Evolutionary conservation across 2,113 vertebrate species (phyloP).

Genomic region (Philantomba maxwellii): DNA sequence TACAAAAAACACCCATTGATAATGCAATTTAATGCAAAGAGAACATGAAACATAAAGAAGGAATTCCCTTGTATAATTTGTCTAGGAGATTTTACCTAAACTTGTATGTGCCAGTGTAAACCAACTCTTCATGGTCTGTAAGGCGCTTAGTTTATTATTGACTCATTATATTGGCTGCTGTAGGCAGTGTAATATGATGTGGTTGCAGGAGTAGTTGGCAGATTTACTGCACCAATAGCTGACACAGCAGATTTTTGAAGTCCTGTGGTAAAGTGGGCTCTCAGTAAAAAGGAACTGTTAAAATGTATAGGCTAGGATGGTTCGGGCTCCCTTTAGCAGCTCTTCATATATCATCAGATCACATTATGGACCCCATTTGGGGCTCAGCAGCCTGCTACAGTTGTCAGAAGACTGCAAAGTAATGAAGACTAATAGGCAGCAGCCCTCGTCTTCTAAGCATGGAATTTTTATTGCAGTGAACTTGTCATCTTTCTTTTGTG

Average conservation of each 20-base stretch:
- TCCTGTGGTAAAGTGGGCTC: slow-evolving; percentile 87
- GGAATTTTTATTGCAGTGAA: slow-evolving; percentile 91
- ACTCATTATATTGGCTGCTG: slow-evolving; percentile 85
- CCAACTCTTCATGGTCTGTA: slow-evolving; percentile 78
- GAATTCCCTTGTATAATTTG: slow-evolving; percentile 72
- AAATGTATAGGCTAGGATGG: slow-evolving; percentile 88
- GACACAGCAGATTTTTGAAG: slow-evolving; percentile 88
- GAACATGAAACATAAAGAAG: slow-evolving; percentile 62
- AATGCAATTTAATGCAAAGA: slow-evolving; percentile 67
- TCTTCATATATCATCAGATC: slow-evolving; percentile 95
- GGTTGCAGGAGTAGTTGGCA: slow-evolving; percentile 83
- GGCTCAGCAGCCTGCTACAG: slow-evolving; percentile 91
- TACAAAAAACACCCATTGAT: slow-evolving; percentile 22
- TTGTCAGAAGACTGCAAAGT: slow-evolving; percentile 93
- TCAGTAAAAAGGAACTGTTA: slow-evolving; percentile 87
- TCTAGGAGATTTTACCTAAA: slow-evolving; percentile 75
- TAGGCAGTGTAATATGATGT: slow-evolving; percentile 85
- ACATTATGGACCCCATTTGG: slow-evolving; percentile 93
- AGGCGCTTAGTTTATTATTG: slow-evolving; percentile 86
- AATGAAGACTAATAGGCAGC: slow-evolving; percentile 94
- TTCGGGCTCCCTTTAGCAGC: slow-evolving; percentile 89
- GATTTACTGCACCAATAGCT: slow-evolving; percentile 87
- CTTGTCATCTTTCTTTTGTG: slow-evolving; percentile 90
- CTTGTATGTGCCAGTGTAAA: slow-evolving; percentile 79
- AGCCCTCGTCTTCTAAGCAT: slow-evolving; percentile 88